Evolutionary conservation across 2,797 vertebrate species (phyloP), one percentile per base, ranked within the genome.

Genomic region (Neostethus bicornis): DNA sequence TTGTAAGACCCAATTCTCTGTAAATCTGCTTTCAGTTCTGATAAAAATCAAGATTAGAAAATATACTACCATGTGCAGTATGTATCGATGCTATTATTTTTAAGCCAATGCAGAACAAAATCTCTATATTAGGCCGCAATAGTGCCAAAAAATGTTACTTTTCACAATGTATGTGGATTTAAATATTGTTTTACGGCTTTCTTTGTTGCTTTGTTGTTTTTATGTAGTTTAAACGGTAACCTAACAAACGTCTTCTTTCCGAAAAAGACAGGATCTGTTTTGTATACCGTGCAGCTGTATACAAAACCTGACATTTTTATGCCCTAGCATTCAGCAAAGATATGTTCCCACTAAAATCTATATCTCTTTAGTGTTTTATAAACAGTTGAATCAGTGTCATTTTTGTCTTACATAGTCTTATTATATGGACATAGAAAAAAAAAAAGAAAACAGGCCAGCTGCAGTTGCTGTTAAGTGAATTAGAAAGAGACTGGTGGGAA

Each of bases 401-500:
- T 58, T 58, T 16, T 44, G 35, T 48, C 35, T 31, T 20, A 11
- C 9, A 16, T 43, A 4, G 8, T 37, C 17, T 14, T 5, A 14
- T 25, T 23, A 1, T 9, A 56, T n/a, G n/a, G n/a, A n/a, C n/a
- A n/a, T n/a, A 25, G 20, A 34, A 34, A 34, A 23, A 23, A 23
- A 23, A 4, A 21, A 38, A 6, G 53, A 48, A 35, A 46, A 51
- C 37, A 32, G 20, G 35, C 16, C 4, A 25, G 16, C 48, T 61
- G 32, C 10, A 29, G 24, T 31, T 1, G 5, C 31, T 64, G 16
- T 56, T 2, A 63, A 48, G 20, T 35, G 31, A 29, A 43, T 58
- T 25, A 2, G 44, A 68, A 55, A 38, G 44, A 47, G 39, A 74
- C 66, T 53, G 76, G 76, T 83, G 73, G 77, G 80, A 80, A 80